Conservation (phyloP, 2,113 vertebrate genomes). For the Corydoras sp. region DNA sequence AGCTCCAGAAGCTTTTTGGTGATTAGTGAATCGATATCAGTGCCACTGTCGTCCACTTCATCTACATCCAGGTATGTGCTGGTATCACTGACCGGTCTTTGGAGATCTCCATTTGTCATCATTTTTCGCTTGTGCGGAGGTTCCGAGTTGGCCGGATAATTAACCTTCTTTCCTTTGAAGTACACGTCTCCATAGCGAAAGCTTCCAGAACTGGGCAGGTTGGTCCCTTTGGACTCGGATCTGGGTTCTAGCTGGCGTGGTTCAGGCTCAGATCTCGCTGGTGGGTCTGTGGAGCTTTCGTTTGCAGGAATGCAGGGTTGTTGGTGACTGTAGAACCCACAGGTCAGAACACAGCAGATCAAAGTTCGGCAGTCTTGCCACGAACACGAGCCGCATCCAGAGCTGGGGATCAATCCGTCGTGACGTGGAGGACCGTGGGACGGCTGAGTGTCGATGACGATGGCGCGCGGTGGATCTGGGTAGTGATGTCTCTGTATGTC, state of each 20-base stretch:
- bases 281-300: conserved; percentile 75
- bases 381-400: conserved; percentile 74
- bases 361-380: conserved; percentile 68
- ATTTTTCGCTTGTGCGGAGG: conserved; percentile 57
- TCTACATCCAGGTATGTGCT: conserved; percentile 83
- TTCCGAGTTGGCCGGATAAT: conserved; percentile 43
- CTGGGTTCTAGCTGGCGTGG: conserved; percentile 63
- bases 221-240: conserved; percentile 45
- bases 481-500: conserved; percentile 33
- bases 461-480: conserved; percentile 46
- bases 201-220: conserved; percentile 68
- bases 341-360: conserved; percentile 70
- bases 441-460: conserved; percentile 56
- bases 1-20: conserved; percentile 95
- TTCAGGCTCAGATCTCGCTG: conserved; percentile 56
- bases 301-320: conserved; percentile 72
- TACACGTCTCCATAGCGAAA: conserved; percentile 90
- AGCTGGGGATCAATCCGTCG: conserved; percentile 73
- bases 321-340: conserved; percentile 76
- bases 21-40: conserved; percentile 90
- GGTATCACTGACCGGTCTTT: conserved; percentile 81
- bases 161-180: conserved; percentile 82
- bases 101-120: conserved; percentile 74
- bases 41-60: conserved; percentile 79
- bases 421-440: conserved; percentile 63